Evolutionary conservation across 2,113 vertebrate genomes (phyloP).

Genomic region (Dicerorhinus sumatrensis): DNA sequence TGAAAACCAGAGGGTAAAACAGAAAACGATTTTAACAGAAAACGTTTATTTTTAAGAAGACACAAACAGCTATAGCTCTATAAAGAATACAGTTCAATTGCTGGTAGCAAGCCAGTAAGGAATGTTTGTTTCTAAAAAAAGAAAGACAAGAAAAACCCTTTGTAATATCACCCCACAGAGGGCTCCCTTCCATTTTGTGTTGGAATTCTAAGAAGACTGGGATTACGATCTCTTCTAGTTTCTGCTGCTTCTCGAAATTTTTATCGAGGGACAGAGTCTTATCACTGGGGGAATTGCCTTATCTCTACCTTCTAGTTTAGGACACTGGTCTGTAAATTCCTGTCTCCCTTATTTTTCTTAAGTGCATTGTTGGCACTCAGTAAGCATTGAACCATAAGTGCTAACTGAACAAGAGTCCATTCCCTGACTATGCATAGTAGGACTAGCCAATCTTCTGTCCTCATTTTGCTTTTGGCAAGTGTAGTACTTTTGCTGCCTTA

Average conservation of each 20-base stretch:
- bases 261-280: slow-evolving; percentile 22
- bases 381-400: background rate
- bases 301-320: slow-evolving; percentile 53
- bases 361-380: background rate
- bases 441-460: background rate
- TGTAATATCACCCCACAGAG: slow-evolving; percentile 58
- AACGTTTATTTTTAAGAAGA: slow-evolving; percentile 82
- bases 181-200: slow-evolving; percentile 57
- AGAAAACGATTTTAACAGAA: slow-evolving; percentile 70
- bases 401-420: background rate
- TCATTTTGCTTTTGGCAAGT: slow-evolving; percentile 42
- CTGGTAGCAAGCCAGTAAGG: slow-evolving; percentile 79
- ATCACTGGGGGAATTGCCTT: background rate
- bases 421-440: background rate
- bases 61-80: slow-evolving; percentile 80
- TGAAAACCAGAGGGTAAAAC: slow-evolving; percentile 64
- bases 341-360: slow-evolving; percentile 25
- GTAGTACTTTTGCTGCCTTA: slow-evolving; percentile 25
- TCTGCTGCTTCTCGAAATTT: slow-evolving; percentile 52
- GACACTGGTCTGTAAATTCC: slow-evolving; percentile 13
- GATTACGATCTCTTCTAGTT: slow-evolving; percentile 38
- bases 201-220: slow-evolving; percentile 42
- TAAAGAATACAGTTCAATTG: slow-evolving; percentile 78
- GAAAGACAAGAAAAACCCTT: slow-evolving; percentile 65
- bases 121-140: slow-evolving; percentile 46